Base-by-base conservation (phyloP, 2,888 invertebrate genomes). In the Sepiola atlantica region DNA sequence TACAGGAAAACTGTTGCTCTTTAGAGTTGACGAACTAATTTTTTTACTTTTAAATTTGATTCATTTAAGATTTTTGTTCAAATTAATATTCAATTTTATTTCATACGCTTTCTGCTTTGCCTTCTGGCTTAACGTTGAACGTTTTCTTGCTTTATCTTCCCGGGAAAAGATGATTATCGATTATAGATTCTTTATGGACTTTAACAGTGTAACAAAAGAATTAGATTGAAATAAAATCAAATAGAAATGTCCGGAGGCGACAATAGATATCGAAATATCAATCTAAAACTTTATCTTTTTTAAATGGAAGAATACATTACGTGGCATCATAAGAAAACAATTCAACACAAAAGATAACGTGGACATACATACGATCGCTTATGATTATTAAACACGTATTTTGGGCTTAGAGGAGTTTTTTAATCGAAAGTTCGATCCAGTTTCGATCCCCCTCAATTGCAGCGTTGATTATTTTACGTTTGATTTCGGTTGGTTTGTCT, bases 41-140 rank as follows among this genome's bases (percentile, higher is more conserved):
- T 77, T 12, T 77, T 32, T n/a, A 77, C 16, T n/a, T 77, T 77
- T 77, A 16, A 32, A 1, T 77, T 77, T n/a, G 0, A 18, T 32
- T 32, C 2, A 77, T 77, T 77, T 77, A 77, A 16, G 28, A n/a
- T 77, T 77, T n/a, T n/a, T 77, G 8, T 77, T 77, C 32, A 16
- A n/a, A 14, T n/a, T 77, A 45, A 24, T 28, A 6, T 61, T 61
- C 4, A 24, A 28, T 61, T 61, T 61, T 61, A 28, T 28, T 61
- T 77, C n/a, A 77, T 77, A 77, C n/a, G 77, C 14, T 77, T 77
- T 77, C 77, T n/a, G 77, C n/a, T 77, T 77, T 77, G n/a, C 77
- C 77, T 77, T 77, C n/a, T 77, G 77, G 77, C 77, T 77, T n/a
- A 18, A 18, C n/a, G 32, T 77, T 77, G 61, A 61, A 61, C 61